Evolutionary conservation across 2,113 vertebrate species (phyloP), one percentile per base, ranked within the genome.

Genomic region (Corydoras sp.): DNA sequence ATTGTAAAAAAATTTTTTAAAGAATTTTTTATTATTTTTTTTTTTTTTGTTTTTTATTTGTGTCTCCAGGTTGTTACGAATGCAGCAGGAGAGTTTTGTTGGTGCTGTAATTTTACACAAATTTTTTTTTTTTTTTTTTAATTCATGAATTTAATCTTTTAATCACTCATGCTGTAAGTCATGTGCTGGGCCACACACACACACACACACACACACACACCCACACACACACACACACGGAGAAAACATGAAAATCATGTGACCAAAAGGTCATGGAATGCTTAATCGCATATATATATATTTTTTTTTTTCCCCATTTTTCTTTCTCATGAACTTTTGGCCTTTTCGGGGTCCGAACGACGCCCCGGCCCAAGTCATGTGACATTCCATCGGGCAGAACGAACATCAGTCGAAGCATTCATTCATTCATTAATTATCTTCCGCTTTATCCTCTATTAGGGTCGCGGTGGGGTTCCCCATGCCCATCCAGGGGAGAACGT

Each of bases 321-420:
- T 48, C 29, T 68, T 70, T 43, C 68, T 62, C 59, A 60, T 69
- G 71, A 69, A 56, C 60, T 32, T 30, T 53, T n/a, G 31, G 29
- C 43, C 49, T 3, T 48, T 50, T 10, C n/a, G 4, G 30, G 24
- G 35, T 56, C 31, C 24, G 10, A 18, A 3, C 62, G 59, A 54
- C 31, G 48, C 43, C 11, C 2, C 60, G 29, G 60, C 30, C 15
- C 68, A 30, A 31, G 67, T 54, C 56, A 58, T 70, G 29, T 53
- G 68, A 55, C 24, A 63, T 71, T 48, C 56, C 69, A 48, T 5
- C 11, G 15, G 15, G 58, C 55, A 58, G 32, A 12, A 58, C 48
- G 15, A n/a, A 35, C 35, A 18, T 68, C 18, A 29, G 54, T 56
- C 54, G 2, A n/a, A 56, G 14, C 49, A 51, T 15, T 55, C 10